phyloP scores from a whole-genome alignment of 2,113 vertebrate genomes.

The Campylomormyrus numenius region DNA sequence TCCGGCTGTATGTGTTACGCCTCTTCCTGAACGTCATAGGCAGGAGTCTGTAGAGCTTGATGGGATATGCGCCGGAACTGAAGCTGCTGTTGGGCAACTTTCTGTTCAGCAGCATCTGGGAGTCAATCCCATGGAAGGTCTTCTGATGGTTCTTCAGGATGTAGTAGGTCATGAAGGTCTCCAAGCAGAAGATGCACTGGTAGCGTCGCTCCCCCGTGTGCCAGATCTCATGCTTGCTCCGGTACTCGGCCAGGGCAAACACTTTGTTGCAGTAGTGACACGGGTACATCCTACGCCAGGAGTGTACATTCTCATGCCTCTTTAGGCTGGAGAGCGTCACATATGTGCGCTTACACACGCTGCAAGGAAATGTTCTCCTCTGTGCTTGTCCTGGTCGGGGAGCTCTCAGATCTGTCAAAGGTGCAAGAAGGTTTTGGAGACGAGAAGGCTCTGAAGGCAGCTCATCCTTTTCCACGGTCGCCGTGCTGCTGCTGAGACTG shows the following conservation, averaged over 20 bases:
- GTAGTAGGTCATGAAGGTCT: constrained; percentile 98
- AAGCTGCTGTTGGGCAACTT: constrained; percentile 82
- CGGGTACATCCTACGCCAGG: constrained; percentile 91
- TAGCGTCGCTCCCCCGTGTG: constrained; percentile 94
- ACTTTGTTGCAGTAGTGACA: constrained; percentile 98
- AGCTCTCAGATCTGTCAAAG: constrained; percentile 18
- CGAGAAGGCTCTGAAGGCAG: constrained; percentile 17
- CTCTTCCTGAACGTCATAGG: constrained; percentile 91
- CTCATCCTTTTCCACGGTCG: neutral
- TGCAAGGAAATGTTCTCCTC: constrained; percentile 74
- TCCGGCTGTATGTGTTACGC: constrained; percentile 73
- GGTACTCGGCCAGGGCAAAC: constrained; percentile 91
- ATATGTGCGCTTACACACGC: constrained; percentile 88
- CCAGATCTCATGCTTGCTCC: constrained; percentile 96
- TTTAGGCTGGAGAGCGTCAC: constrained; percentile 90
- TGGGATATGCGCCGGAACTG: constrained; percentile 83
- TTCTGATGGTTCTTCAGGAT: constrained; percentile 98
- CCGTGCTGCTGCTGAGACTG: constrained; percentile 22
- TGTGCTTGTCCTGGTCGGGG: constrained; percentile 43
- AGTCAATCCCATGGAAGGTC: constrained; percentile 92
- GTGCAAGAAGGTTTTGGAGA: constrained; percentile 23
- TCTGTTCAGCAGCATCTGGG: constrained; percentile 79
- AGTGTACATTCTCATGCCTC: constrained; percentile 92
- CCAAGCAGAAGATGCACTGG: constrained; percentile 96
- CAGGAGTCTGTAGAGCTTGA: constrained; percentile 91